Evolutionary conservation across 35 echinoderm and acorn worm genomes (phyloP), one percentile per base, ranked within the genome.

Genomic region (Hemicentrotus pulcherrimus): DNA sequence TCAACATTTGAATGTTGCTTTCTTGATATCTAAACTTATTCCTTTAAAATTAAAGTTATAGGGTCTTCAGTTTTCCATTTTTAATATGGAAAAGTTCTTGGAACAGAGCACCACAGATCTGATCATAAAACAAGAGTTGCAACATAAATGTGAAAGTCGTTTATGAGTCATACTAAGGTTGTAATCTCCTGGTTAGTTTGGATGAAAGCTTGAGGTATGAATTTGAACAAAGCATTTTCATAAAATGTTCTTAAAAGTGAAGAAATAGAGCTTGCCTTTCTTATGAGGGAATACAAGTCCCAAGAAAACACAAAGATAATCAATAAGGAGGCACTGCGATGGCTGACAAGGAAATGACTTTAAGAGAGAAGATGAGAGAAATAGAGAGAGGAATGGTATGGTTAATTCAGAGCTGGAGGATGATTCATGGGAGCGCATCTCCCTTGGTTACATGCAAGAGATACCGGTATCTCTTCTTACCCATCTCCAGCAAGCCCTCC

Each of bases 391-490:
- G 18, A 19, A 24, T 70, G 61, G 48, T 52, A 52, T 52, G 48
- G 8, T 52, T 52, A 52, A 52, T 52, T 52, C 48, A 7, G 65
- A 78, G 65, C 65, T 78, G 65, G 65, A 78, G 65, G 65, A 78
- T 78, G 65, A 78, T 78, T 78, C 65, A 78, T 78, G 65, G 65
- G 65, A 78, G 19, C 65, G 65, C 65, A 78, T 78, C 65, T 28
- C 65, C 22, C 22, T n/a, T 78, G 65, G 65, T 78, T 78, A 78
- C 65, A 28, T 22, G 65, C 24, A 28, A 78, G 65, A 78, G 65
- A 78, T 78, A 78, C 65, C 22, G 65, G 65, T 78, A 78, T 78
- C 65, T 78, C 65, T 28, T 78, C 65, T 78, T 78, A 78, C 65
- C 65, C 65, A 78, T 78, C 65, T 78, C 65, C 35, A 41, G 35